Percentiles rank a stretch among this genome's conserved stretches.
Conservation (phyloP, 2,888 invertebrate species). For the Hirtodrosophila cameraria region DNA sequence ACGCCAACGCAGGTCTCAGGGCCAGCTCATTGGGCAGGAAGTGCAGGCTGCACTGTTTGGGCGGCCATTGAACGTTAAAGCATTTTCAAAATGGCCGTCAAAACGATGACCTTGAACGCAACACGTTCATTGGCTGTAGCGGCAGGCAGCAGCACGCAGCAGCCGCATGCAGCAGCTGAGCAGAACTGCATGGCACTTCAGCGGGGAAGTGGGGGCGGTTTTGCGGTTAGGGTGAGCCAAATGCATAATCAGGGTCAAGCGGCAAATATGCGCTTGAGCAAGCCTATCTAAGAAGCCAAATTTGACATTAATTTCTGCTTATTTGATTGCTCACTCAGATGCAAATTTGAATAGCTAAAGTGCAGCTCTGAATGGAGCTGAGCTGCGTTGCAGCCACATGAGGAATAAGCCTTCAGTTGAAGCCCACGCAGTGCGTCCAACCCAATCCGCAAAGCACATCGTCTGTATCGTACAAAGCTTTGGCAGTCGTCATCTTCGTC, state of each 20-base stretch:
- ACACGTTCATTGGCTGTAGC: conserved; percentile 65
- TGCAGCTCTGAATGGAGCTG: not conserved
- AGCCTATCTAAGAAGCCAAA: not conserved
- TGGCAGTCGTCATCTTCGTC: too few species aligned
- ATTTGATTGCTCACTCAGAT: conserved; percentile 4
- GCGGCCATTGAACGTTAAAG: conserved; percentile 67
- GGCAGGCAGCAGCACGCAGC: not conserved
- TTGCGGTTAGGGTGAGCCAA: conserved; percentile 4
- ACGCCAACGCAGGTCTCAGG: conserved; percentile 47
- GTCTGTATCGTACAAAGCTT: too few species aligned
- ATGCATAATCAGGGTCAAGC: conserved; percentile 11
- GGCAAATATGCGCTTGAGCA: not conserved
- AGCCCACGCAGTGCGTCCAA: conserved; percentile 53
- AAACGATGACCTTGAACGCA: conserved; percentile 75
- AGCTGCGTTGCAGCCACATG: conserved; percentile 14
- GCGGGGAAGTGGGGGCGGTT: not conserved
- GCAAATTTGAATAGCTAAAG: too few species aligned
- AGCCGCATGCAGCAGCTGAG: not conserved
- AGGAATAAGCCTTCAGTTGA: conserved; percentile 14
- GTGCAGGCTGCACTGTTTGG: conserved; percentile 57
- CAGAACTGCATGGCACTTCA: not conserved
- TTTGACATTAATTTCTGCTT: not conserved
- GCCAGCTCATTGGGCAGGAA: conserved; percentile 74
- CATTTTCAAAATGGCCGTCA: conserved; percentile 76
- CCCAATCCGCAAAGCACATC: conserved; percentile 22